These are phyloP conservation scores for Linhomoeus sp. DNA, from an alignment of 2,888 invertebrate genomes.

Conservation along the genomic window DNA sequence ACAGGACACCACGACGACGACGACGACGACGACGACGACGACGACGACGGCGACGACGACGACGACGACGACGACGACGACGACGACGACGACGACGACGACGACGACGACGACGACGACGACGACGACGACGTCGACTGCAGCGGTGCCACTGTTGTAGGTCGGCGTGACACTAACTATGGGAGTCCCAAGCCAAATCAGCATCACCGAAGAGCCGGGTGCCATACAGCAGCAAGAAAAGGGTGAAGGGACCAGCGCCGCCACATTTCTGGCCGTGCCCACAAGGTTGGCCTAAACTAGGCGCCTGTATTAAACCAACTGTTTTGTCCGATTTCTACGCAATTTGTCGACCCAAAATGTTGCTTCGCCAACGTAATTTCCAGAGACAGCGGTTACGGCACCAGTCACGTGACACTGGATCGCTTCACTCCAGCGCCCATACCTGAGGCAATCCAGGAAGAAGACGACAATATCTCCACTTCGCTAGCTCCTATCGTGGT, in stretches of 20 bases:
- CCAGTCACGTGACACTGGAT: neutral
- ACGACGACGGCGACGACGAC: neutral
- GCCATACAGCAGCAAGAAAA: too few species aligned
- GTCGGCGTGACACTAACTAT: neutral
- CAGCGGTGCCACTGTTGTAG: neutral
- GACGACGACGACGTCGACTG: neutral
- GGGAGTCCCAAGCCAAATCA: neutral
- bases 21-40: neutral
- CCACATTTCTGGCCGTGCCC: too few species aligned
- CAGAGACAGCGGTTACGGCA: neutral
- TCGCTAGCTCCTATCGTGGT: too few species aligned
- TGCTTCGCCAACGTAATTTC: neutral
- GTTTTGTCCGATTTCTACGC: neutral
- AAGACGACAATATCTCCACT: too few species aligned
- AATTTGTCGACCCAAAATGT: neutral
- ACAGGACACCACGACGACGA: too few species aligned
- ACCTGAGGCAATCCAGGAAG: too few species aligned
- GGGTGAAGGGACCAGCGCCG: too few species aligned
- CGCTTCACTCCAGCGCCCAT: too few species aligned
- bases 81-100: too few species aligned
- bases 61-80: too few species aligned
- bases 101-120: neutral
- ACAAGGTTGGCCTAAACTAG: too few species aligned
- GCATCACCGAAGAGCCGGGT: too few species aligned
- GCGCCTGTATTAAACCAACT: neutral